Evolutionary conservation across 2,888 invertebrate genomes (phyloP), one percentile per base, ranked within the genome.

Genomic region (Apoda limacodes): DNA sequence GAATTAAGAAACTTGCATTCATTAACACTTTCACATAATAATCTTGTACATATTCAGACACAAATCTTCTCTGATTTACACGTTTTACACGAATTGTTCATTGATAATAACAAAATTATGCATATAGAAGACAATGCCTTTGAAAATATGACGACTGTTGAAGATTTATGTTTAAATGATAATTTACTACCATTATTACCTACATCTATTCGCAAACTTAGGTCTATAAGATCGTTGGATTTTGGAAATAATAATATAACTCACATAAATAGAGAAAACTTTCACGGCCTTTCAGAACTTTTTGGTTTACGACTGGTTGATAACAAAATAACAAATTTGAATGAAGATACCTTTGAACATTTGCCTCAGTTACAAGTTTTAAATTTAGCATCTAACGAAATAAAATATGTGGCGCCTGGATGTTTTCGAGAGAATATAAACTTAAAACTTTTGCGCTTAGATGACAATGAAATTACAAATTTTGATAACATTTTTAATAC

Each of bases 171-270:
- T 25, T 67, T 92, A 42, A 88, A 87, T 46, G 88, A 87, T 36
- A 93, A 93, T 62, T 66, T 82, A 48, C 71, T 92, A 42, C 84
- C 83, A 7, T 83, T 83, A 26, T 82, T 89, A 28, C 89, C 92
- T 14, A 68, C 69, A 32, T 89, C 90, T 7, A 82, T 90, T 29
- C 84, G 85, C 22, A 85, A 86, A 57, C 76, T 92, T 37, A 72
- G 83, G 27, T 85, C 86, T 45, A 68, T 94, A 36, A 88, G 87
- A 63, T 88, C 88, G 12, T 76, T 94, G 43, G 91, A 93, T 72
- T 83, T 94, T 43, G 91, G 90, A 12, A 89, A 90, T 58, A 94
- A 94, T 70, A 85, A 84, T 56, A 88, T 95, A 60, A 84, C 86
- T 52, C 78, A 82, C 41, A 82, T 95, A 43, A 85, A 81, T 42